Conservation (phyloP, 2,797 vertebrate genomes). For the Jordanella pulchra region DNA sequence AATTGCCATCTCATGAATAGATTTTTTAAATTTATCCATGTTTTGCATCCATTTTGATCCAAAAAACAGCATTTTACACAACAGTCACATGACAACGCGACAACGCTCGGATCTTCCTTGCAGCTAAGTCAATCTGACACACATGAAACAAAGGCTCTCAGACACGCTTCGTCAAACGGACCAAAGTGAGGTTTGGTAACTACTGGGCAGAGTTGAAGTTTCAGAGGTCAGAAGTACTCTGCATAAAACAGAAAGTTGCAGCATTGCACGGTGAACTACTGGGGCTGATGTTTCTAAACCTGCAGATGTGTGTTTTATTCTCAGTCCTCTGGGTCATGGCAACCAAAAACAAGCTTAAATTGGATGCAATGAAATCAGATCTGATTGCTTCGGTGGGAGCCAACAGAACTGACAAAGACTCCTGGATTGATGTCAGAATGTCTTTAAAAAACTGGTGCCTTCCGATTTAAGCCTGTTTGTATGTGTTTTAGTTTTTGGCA, state of each 20-base stretch:
- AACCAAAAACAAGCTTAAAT: no score
- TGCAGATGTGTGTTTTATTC: no score
- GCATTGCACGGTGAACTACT: conserved; percentile 28
- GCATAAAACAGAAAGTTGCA: conserved; percentile 43
- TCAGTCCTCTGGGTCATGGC: no score
- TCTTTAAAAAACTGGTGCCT: no score
- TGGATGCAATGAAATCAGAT: no score
- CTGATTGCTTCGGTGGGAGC: no score
- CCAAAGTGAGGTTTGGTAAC: conserved; percentile 40
- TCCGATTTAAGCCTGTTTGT: no score
- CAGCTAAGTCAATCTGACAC: conserved; percentile 18
- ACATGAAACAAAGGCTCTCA: conserved; percentile 20
- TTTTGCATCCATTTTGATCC: conserved; percentile 63
- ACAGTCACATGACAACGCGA: conserved; percentile 40
- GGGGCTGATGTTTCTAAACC: background rate
- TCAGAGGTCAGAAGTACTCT: conserved; percentile 17
- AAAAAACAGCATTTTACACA: conserved; percentile 40
- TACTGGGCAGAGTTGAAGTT: conserved; percentile 27
- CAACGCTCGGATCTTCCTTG: conserved; percentile 18
- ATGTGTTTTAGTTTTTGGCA: no score
- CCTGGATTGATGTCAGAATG: no score
- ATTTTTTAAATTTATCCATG: conserved; percentile 37
- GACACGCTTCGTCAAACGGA: conserved; percentile 43
- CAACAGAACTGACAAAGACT: no score
- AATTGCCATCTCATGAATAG: conserved; percentile 55